Conservation (phyloP, 2,888 invertebrate species). For the Geotrupes spiniger region DNA sequence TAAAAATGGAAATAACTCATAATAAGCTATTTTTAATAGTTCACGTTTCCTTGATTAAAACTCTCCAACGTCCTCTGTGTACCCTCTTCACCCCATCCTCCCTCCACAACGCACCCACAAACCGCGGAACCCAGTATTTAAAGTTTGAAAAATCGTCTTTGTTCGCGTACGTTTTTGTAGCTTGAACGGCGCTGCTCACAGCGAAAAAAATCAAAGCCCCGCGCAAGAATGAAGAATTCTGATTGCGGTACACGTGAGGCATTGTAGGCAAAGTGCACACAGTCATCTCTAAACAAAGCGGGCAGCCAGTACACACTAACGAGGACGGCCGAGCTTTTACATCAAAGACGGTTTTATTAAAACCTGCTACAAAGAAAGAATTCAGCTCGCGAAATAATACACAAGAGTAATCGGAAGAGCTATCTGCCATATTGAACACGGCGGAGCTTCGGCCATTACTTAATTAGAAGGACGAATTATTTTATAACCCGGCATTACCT, state of each 20-base stretch:
- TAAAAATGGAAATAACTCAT: too few species aligned
- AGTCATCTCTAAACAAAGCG: conserved; percentile 45
- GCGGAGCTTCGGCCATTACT: conserved; percentile 1
- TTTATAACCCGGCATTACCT: too few species aligned
- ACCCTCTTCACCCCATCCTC: too few species aligned
- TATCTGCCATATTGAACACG: background rate
- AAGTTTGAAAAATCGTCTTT: too few species aligned
- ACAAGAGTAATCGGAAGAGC: conserved; percentile 7
- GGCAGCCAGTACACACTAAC: conserved; percentile 45
- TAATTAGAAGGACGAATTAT: background rate
- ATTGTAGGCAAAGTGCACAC: conserved; percentile 45
- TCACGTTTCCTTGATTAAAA: too few species aligned
- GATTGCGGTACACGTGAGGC: conserved; percentile 43
- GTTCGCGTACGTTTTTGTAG: too few species aligned
- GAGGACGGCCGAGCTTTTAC: conserved; percentile 41
- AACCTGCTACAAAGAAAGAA: conserved; percentile 41
- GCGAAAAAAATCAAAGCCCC: conserved; percentile 17
- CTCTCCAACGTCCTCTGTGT: too few species aligned
- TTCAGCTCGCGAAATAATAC: conserved; percentile 29
- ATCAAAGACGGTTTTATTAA: conserved; percentile 46
- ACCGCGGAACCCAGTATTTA: too few species aligned
- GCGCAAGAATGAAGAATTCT: conserved; percentile 27
- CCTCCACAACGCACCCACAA: too few species aligned
- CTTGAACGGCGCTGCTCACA: background rate
- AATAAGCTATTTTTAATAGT: too few species aligned